phyloP scores from a whole-genome alignment of 2,113 vertebrate genomes.

The Gobius niger region DNA sequence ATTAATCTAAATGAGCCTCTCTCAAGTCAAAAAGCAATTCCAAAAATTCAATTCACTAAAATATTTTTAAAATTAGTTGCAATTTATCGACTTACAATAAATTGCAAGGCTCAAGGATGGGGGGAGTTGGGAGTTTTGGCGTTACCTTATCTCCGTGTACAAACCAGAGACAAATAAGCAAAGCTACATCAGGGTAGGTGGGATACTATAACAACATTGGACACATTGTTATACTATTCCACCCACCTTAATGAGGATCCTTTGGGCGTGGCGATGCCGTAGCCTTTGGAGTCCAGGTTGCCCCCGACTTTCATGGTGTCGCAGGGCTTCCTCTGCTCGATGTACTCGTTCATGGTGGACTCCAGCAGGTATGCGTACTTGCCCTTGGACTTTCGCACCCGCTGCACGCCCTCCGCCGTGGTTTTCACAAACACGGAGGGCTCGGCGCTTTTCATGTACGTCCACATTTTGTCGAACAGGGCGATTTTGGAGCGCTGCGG shows the following conservation, averaged over 20 bases:
- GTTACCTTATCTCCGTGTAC: conserved; percentile 95
- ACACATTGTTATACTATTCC: conserved; percentile 99
- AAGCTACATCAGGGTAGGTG: conserved; percentile 99
- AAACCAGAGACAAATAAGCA: conserved; percentile 97
- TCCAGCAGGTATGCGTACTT: conserved; percentile 99
- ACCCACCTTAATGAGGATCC: conserved; percentile 99
- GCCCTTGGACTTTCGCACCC: conserved; percentile 98
- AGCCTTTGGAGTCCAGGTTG: conserved; percentile 99
- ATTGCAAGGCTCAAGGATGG: conserved; percentile 63
- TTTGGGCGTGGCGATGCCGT: conserved; percentile 99
- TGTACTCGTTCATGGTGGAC: conserved; percentile 99
- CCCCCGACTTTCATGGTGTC: conserved; percentile 99
- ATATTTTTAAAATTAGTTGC: conserved; percentile 52
- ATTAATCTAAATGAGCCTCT: conserved; percentile 7
- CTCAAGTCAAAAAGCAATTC: conserved; percentile 13
- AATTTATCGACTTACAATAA: conserved; percentile 80
- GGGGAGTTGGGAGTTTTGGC: conserved; percentile 44
- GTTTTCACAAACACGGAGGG: conserved; percentile 99
- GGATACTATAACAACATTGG: conserved; percentile 99
- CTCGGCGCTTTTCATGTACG: conserved; percentile 97
- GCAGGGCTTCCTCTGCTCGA: conserved; percentile 96
- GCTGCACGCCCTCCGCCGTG: conserved; percentile 94
- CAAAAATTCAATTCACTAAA: conserved; percentile 12
- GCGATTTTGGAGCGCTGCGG: conserved; percentile 98
- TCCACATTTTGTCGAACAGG: conserved; percentile 99